Base-by-base conservation (phyloP, 2,888 invertebrate genomes). In the Hypena proboscidalis region DNA sequence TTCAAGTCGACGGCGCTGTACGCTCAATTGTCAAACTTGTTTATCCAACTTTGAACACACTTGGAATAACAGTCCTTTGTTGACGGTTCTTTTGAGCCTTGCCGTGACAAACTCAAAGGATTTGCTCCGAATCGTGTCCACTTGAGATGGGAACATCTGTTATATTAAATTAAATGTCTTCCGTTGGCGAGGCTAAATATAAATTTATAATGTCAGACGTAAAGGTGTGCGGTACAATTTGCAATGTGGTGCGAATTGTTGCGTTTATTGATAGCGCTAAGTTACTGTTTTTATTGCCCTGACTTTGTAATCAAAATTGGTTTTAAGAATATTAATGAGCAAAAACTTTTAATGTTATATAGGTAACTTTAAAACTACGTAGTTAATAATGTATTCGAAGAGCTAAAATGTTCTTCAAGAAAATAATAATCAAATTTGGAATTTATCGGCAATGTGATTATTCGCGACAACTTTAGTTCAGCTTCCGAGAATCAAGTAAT, bases 61-160 rank as follows among this genome's bases (percentile, higher is more conserved):
- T 83, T 85, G 84, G 70, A 84, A 85, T 78, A 87, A 86, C 85
- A 87, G 76, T 74, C 76, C 74, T 79, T 83, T 82, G 80, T 81
- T 79, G 79, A 75, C 75, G 75, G 77, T 80, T 80, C 79, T 82
- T 82, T 85, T 83, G 84, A 76, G 67, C 60, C 77, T 79, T 65
- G 50, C 68, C 61, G 76, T 80, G 80, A 84, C 85, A 67, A 78
- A 74, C 75, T 86, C 85, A 85, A 87, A 88, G 86, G 84, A 81
- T 80, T 82, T 74, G 73, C 78, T 67, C 55, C 72, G 73, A 72
- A 67, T 70, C 82, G 70, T 79, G 81, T 67, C 80, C 79, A 77
- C 74, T 78, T 56, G 70, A 74, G 74, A 81, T 79, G 79, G 72
- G 80, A 65, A 76, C 83, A 85, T 83, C 79, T 81, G 82, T 81